phyloP scores from a whole-genome alignment of 1,140 invertebrate species.

The Leptopilina boulardi region DNA sequence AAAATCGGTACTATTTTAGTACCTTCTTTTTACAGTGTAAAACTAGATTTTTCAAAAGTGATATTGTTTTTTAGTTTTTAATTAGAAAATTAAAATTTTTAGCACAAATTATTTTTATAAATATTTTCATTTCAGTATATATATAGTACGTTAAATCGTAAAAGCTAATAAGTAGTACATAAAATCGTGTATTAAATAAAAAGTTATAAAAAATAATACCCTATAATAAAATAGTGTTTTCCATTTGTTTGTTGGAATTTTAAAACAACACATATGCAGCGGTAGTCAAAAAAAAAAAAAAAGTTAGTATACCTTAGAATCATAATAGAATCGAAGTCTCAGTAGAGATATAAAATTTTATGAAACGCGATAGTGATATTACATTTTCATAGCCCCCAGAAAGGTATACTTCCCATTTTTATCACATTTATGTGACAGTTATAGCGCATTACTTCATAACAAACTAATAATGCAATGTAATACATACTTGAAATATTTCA shows the following conservation, averaged over 20 bases:
- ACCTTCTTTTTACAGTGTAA: too few relatives aligned
- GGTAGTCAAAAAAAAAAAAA: not conserved
- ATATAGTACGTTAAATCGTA: too few relatives aligned
- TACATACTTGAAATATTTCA: not conserved
- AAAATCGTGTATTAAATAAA: too few relatives aligned
- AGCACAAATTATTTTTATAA: too few relatives aligned
- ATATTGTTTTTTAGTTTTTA: too few relatives aligned
- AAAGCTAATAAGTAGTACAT: too few relatives aligned
- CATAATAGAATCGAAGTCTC: constrained; percentile 9
- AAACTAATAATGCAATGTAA: not conserved
- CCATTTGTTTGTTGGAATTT: not conserved
- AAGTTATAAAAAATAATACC: too few relatives aligned
- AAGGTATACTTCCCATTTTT: not conserved
- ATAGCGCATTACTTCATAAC: constrained; percentile 1
- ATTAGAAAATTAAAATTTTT: too few relatives aligned
- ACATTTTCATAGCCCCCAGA: not conserved
- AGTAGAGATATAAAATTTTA: constrained; percentile 7
- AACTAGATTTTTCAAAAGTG: too few relatives aligned
- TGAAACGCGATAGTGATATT: not conserved
- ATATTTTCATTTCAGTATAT: too few relatives aligned
- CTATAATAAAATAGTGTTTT: not conserved
- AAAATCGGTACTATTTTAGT: too few relatives aligned
- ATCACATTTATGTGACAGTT: not conserved
- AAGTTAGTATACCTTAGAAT: not conserved
- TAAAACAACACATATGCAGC: not conserved